Evolutionary conservation across 2,888 invertebrate species (phyloP).

Genomic region (Caenorhabditis sp.): DNA sequence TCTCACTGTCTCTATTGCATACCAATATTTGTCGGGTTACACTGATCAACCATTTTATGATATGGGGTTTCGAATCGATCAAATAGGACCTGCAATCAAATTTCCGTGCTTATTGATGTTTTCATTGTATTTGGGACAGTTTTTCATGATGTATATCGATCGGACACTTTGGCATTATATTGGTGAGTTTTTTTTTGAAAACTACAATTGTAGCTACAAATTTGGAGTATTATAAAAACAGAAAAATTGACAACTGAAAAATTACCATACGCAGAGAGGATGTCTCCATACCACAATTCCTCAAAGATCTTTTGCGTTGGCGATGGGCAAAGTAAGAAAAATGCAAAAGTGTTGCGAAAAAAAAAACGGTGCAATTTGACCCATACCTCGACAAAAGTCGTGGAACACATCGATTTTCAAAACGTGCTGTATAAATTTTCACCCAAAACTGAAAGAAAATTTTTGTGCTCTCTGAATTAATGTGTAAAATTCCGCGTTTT

Average conservation of each 20-base stretch:
- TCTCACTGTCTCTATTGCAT: slow-evolving; percentile 33
- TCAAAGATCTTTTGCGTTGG: too few species aligned
- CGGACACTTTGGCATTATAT: slow-evolving; percentile 43
- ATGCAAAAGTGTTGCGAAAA: too few species aligned
- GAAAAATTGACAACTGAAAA: too few species aligned
- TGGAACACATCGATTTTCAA: too few species aligned
- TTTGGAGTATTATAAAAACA: too few species aligned
- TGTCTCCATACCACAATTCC: too few species aligned
- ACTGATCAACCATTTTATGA: slow-evolving; percentile 25
- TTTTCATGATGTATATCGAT: slow-evolving; percentile 51
- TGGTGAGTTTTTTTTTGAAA: too few species aligned
- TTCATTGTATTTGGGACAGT: slow-evolving; percentile 59
- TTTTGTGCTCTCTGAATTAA: too few species aligned
- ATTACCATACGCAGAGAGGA: too few species aligned
- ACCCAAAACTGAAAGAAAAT: too few species aligned
- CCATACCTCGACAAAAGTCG: not conserved
- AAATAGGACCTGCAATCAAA: slow-evolving; percentile 12
- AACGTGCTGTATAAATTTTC: not conserved
- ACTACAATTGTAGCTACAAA: not conserved
- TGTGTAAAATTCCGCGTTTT: too few species aligned
- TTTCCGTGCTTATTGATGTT: slow-evolving; percentile 50
- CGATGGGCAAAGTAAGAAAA: too few species aligned
- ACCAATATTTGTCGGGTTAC: slow-evolving; percentile 27
- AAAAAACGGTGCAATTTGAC: not conserved
- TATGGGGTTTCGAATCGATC: slow-evolving; percentile 57